Evolutionary conservation across 2,113 vertebrate species (phyloP).

Genomic region (Glaucomys volans): DNA sequence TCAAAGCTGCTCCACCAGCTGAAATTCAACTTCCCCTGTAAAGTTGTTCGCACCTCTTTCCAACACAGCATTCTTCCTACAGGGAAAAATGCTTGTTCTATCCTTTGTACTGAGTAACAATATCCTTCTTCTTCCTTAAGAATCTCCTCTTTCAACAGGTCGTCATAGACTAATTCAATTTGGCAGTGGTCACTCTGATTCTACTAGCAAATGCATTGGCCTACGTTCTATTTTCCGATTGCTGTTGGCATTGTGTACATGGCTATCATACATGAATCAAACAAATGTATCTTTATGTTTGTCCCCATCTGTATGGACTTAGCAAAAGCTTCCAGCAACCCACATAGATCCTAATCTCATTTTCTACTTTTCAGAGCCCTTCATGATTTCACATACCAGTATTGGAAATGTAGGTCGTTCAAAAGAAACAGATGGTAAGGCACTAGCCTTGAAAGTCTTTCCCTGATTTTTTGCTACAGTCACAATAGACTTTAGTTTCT

Average conservation of each 20-base stretch:
- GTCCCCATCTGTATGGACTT: slow-evolving; percentile 25
- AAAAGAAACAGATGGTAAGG: slow-evolving; percentile 34
- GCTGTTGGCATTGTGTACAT: neutral
- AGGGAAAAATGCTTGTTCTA: slow-evolving; percentile 23
- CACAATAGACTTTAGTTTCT: slow-evolving; percentile 28
- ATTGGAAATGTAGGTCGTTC: slow-evolving; percentile 12
- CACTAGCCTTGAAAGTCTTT: neutral
- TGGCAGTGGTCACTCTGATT: slow-evolving; percentile 54
- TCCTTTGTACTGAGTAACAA: slow-evolving; percentile 45
- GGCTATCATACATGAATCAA: neutral
- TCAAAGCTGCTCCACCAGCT: slow-evolving; percentile 4
- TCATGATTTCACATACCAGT: neutral
- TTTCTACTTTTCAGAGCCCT: slow-evolving; percentile 58
- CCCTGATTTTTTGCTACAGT: neutral
- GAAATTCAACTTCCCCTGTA: neutral
- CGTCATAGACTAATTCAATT: slow-evolving; percentile 58
- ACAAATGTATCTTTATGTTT: slow-evolving; percentile 40
- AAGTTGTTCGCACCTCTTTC: neutral
- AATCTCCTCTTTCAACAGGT: slow-evolving; percentile 55
- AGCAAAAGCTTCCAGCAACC: slow-evolving; percentile 46
- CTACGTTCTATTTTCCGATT: slow-evolving; percentile 26
- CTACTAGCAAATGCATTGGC: slow-evolving; percentile 40
- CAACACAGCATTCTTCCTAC: neutral
- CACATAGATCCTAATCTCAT: slow-evolving; percentile 13
- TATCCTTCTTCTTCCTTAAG: slow-evolving; percentile 39